Evolutionary conservation across 2,888 invertebrate species (phyloP), one percentile per base, ranked within the genome.

Genomic region (Acanthopleura granulata): DNA sequence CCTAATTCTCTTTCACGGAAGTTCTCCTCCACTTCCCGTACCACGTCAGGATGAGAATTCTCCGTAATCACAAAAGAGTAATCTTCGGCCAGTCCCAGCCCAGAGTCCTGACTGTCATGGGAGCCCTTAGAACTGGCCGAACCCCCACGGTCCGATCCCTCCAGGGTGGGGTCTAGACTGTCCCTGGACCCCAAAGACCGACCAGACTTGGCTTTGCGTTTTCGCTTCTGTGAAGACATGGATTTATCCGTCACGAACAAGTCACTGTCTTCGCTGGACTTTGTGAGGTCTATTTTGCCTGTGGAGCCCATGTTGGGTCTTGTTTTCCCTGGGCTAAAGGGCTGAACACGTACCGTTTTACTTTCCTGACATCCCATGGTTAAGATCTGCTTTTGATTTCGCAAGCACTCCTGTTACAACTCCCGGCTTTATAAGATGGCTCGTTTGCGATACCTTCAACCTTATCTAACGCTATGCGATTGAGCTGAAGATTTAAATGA

Each of bases 51-150:
- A 49, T 85, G 78, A 0, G 88, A 88, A 66, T 83, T 77, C 76
- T 88, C 88, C 15, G 87, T 87, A 49, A 88, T 86, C 0, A 88
- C 82, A 12, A 80, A 78, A 15, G 78, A 78, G 49, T 86, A 84
- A 29, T 85, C 86, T 22, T 82, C 85, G 0, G 77, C 82, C 12
- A 81, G 73, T 16, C 84, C 85, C 11, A 89, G 80, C 0, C 89
- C 89, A 9, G 89, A 89, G 76, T 89, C 89, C 1, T 82, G 75
- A 72, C 88, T 89, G 69, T 88, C 84, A 74, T 83, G 82, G 15
- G 86, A 86, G 12, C 69, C 72, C 72, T 88, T 89, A 6, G 87
- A 87, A 12, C 84, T 82, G 0, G 89, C 89, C 0, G 88, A 88
- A 9, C 85, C 84, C 9, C 85, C 84, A 11, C 89, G 75, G 51